Evolutionary conservation across 2,797 vertebrate genomes (phyloP), one percentile per base, ranked within the genome.

Genomic region (Sebastes matsubarae): DNA sequence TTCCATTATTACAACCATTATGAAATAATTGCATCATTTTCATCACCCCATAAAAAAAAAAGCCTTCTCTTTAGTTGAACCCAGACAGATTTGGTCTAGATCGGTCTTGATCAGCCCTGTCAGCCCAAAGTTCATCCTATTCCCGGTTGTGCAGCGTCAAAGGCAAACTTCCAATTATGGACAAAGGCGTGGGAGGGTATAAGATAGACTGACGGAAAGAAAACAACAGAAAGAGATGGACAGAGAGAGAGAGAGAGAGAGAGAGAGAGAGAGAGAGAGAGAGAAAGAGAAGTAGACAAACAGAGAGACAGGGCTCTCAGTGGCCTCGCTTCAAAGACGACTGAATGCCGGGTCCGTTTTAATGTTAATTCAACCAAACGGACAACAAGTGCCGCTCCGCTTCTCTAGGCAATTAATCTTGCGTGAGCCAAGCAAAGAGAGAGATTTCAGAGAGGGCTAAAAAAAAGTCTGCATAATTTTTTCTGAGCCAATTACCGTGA

Each of bases 401-500:
- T 84, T 83, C 88, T 87, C 83, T 3, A n/a, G 77, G 86, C 79
- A 88, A 92, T 93, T 91, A 84, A 91, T 93, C 92, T 86, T 86
- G 63, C 54, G 52, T 58, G 83, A 88, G 88, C 64, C 68, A 1
- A 74, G 85, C 46, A 71, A 72, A 83, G 86, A 77, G 84, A 88
- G 89, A 89, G 81, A 85, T 87, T 89, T 88, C 81, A 91, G 72
- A 78, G 74, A 83, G 72, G 36, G 77, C 87, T 87, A 85, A 87
- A 88, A 85, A 42, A 66, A 89, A 90, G 90, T 88, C 90, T 89
- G 83, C 80, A 90, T 92, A 68, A 77, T 88, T 82, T 86, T 79
- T 89, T 22, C 79, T 52, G 74, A 89, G 76, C 85, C 92, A 93
- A 93, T 94, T 93, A 94, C 77, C 14, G 50, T 84, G 89, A 92